Base-by-base conservation (phyloP, 2,888 invertebrate genomes). In the Ypsolopha scabrella region DNA sequence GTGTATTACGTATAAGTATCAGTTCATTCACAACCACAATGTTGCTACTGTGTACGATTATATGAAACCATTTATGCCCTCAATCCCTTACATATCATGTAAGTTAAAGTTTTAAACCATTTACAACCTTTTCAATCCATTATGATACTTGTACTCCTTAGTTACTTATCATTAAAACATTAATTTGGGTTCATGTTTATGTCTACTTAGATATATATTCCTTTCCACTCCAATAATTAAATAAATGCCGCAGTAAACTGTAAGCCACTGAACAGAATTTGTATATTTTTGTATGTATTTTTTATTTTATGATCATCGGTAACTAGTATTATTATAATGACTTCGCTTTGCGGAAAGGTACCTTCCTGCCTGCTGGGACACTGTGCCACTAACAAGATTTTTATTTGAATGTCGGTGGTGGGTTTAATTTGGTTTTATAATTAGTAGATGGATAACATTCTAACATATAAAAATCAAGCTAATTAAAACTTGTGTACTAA, bases 361-460 rank as follows among this genome's bases (percentile, higher is more conserved):
- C 87, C 87, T 87, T 87, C 87, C 87, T 87, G 87, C 87, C 87
- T 87, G 87, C 75, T 78, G 86, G 86, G 80, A 76, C 67, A 68
- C 68, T 75, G 70, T 73, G 75, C 75, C 72, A 82, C 81, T 86
- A 86, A 86, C 82, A 78, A 68, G 60, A 67, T 65, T 63, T 61
- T 67, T 62, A 71, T 66, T 71, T 61, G 70, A 66, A 64, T 67
- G 62, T 60, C 61, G 85, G 85, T 85, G 85, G 76, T 75, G 85
- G 86, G 75, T 65, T 69, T 63, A 67, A 55, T 51, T 63, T 66
- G 58, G 60, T 60, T 65, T 65, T 61, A 66, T 65, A 62, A 67
- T 63, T 55, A 67, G 70, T 79, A 77, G 73, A 70, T 67, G 72
- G 70, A 72, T 69, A 63, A 68, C 57, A 67, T 61, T 65, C 72